A percentile compares a stretch with the other conserved stretches of the same genome.
phyloP scores from a whole-genome alignment of 2,888 invertebrate genomes.

The Erebia palarica region DNA sequence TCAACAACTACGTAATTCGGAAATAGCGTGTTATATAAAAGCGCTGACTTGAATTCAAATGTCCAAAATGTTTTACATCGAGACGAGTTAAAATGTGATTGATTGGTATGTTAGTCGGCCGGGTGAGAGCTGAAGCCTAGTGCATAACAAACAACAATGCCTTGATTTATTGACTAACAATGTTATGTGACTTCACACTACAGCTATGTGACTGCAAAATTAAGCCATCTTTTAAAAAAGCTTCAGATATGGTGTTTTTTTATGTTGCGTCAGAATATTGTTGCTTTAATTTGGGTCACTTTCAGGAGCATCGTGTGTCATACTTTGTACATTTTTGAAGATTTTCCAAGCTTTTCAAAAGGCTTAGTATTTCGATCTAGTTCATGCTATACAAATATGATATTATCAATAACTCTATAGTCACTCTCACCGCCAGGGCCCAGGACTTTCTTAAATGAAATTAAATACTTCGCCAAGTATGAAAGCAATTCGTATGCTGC shows the following conservation, averaged over 20 bases:
- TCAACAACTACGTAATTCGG: constrained; percentile 32
- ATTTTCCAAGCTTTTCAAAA: background rate
- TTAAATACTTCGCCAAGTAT: constrained; percentile 75
- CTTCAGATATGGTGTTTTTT: background rate
- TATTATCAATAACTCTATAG: constrained; percentile 37
- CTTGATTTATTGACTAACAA: constrained; percentile 40
- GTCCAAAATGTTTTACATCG: constrained; percentile 40
- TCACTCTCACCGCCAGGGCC: constrained; percentile 77
- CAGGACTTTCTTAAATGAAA: constrained; percentile 80
- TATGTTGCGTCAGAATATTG: background rate
- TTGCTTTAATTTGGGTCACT: background rate
- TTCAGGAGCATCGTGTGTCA: background rate
- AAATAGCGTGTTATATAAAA: constrained; percentile 45
- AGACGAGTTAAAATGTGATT: constrained; percentile 45
- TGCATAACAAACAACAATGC: constrained; percentile 51
- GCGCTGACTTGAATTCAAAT: constrained; percentile 36
- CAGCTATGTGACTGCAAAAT: background rate
- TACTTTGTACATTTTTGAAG: background rate
- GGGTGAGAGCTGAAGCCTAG: constrained; percentile 54
- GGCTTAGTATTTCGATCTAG: background rate
- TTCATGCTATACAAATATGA: constrained; percentile 32
- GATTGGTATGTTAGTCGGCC: constrained; percentile 53
- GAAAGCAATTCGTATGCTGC: constrained; percentile 64
- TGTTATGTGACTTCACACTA: constrained; percentile 20
- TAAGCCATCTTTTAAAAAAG: background rate